Evolutionary conservation across 2,113 vertebrate species (phyloP), one percentile per base, ranked within the genome.

Genomic region (Catharus minimus): DNA sequence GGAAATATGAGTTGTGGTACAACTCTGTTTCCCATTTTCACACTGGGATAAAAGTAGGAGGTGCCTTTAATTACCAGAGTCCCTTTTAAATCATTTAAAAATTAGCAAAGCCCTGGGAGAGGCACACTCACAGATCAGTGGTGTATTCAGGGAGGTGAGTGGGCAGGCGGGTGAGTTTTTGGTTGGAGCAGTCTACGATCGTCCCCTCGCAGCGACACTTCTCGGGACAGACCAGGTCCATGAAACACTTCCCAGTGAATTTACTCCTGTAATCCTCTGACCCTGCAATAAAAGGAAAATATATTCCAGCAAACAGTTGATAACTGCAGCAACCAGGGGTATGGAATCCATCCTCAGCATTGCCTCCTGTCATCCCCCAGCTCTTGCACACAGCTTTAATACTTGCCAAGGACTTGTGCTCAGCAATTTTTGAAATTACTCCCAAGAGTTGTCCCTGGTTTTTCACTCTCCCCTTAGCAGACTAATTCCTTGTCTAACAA

Each of bases 201-300:
- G 99, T 99, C 55, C 99, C 99, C 93, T 99, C 99, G 1, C 99
- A 99, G 94, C 98, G 99, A 81, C 99, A 99, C 91, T 97, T 98
- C 96, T 99, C 99, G 0, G 99, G 99, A 97, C 99, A 99, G 24
- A 99, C 97, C 11, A 99, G 98, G 89, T 99, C 99, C 98, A 99
- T 98, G 97, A 99, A 99, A 92, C 99, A 99, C 33, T 99, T 98
- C 2, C 99, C 97, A 4, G 98, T 98, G 90, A 99, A 98, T 64
- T 98, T 98, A 92, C 98, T 99, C 60, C 98, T 98, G 89, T 99
- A 99, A 90, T 99, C 99, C 90, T 99, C 99, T 30, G 99, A 98
- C 93, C 99, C 99, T 99, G 96, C 36, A 71, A 95, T 15, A 74
- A 86, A 88, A 79, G 39, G 93, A 91, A 93, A 97, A 93, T 14